phyloP scores from a whole-genome alignment of 2,113 vertebrate species.

The Hyaena hyaena region DNA sequence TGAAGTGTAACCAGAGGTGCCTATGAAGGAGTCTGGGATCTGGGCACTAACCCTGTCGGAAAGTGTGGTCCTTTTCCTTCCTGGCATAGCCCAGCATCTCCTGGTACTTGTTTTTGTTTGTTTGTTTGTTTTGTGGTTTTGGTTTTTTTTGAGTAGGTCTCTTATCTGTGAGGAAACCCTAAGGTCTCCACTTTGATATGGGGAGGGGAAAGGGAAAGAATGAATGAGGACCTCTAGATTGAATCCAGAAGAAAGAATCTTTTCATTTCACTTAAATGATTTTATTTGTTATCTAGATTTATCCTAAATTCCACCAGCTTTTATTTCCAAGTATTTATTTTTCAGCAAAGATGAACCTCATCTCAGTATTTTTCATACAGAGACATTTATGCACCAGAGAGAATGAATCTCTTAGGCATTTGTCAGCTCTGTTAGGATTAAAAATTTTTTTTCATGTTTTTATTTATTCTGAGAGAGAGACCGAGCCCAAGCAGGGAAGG shows the following conservation, averaged over 20 bases:
- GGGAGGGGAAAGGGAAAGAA: not conserved
- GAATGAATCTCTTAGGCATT: not conserved
- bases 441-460: too few species aligned
- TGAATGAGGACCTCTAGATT: not conserved
- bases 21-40: not conserved
- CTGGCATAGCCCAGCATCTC: not conserved
- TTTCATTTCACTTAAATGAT: too few species aligned
- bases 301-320: not conserved
- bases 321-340: constrained; percentile 56
- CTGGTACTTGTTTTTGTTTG: not conserved
- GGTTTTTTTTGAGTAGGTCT: not conserved
- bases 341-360: not conserved
- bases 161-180: not conserved
- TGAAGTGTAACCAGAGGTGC: not conserved
- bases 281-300: not conserved
- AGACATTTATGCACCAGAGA: constrained; percentile 5
- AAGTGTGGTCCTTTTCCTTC: constrained; percentile 3
- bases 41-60: not conserved
- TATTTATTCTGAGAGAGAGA: too few species aligned
- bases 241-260: not conserved
- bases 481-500: too few species aligned
- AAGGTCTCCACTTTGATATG: not conserved
- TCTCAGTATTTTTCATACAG: not conserved
- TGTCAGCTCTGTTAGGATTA: not conserved
- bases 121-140: too few species aligned